phyloP scores from a whole-genome alignment of 2,888 invertebrate species.

The Tuberolachnus salignus region DNA sequence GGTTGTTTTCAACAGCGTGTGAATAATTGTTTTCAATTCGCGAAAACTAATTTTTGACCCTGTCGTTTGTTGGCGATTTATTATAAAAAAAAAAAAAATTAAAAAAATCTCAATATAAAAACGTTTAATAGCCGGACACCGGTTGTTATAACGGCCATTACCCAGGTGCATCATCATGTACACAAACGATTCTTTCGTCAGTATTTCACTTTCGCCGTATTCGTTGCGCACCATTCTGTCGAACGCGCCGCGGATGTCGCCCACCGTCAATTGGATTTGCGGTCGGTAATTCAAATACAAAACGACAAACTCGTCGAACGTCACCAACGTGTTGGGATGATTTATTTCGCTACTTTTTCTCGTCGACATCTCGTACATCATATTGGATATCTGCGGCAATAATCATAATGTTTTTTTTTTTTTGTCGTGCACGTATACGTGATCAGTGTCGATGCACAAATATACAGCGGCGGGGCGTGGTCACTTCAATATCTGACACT shows the following conservation, averaged over 20 bases:
- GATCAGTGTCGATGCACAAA: no score
- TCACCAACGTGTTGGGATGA: background rate
- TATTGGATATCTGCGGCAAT: slow-evolving; percentile 17
- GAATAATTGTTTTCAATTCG: slow-evolving; percentile 18
- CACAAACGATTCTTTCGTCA: slow-evolving; percentile 22
- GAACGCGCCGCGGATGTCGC: background rate
- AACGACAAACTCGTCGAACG: slow-evolving; percentile 33
- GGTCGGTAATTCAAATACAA: slow-evolving; percentile 37
- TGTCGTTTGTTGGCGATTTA: background rate
- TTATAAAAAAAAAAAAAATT: background rate
- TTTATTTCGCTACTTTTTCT: background rate
- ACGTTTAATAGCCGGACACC: background rate
- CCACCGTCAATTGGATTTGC: background rate
- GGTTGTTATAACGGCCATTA: background rate
- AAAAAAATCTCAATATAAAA: background rate
- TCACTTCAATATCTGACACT: background rate
- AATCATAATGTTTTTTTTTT: background rate
- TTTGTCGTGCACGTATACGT: background rate
- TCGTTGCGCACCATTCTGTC: background rate
- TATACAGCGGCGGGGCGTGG: no score
- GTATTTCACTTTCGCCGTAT: background rate
- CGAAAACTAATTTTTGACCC: slow-evolving; percentile 15
- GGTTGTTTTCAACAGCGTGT: slow-evolving; percentile 15
- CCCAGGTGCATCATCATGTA: slow-evolving; percentile 17
- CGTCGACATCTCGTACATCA: slow-evolving; percentile 18